These are phyloP conservation scores for Stictocephala bisonia DNA, from an alignment of 2,888 invertebrate genomes.

Conservation along the genomic window DNA sequence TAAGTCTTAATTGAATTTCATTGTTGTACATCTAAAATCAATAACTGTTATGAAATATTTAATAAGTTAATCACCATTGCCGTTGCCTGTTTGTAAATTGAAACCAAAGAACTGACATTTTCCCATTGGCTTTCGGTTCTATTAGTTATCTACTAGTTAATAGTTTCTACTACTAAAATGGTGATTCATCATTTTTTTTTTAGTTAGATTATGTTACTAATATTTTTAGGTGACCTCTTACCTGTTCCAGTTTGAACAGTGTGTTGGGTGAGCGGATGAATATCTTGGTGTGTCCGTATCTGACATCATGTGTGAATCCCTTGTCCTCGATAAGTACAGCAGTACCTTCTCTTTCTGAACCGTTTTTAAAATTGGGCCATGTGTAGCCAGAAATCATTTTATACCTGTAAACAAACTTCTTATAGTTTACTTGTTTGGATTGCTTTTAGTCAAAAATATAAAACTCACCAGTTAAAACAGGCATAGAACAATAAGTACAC, in stretches of 20 bases:
- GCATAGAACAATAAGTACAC: no score
- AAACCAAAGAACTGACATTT: no score
- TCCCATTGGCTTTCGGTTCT: no score
- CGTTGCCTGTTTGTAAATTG: no score
- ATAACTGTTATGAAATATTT: no score
- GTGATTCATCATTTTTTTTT: neutral
- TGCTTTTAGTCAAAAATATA: no score
- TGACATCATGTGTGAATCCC: constrained; percentile 83
- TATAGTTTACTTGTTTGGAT: constrained; percentile 42
- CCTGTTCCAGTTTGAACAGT: constrained; percentile 87
- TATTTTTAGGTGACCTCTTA: constrained; percentile 54
- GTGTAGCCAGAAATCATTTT: constrained; percentile 97
- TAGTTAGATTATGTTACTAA: no score
- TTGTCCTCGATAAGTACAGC: constrained; percentile 85
- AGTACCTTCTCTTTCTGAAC: constrained; percentile 83
- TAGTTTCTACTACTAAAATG: neutral
- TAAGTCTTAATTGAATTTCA: no score
- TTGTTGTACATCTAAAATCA: no score
- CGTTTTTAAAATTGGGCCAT: constrained; percentile 94
- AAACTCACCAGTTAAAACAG: constrained; percentile 23
- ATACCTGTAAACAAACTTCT: constrained; percentile 77
- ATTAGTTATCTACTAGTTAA: no score
- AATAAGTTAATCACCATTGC: no score
- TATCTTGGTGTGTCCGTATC: constrained; percentile 95
- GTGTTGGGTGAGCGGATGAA: constrained; percentile 95